Percentiles rank a stretch among this genome's conserved stretches.
phyloP scores from a whole-genome alignment of 2,888 invertebrate species.

The Eupithecia dodoneata region DNA sequence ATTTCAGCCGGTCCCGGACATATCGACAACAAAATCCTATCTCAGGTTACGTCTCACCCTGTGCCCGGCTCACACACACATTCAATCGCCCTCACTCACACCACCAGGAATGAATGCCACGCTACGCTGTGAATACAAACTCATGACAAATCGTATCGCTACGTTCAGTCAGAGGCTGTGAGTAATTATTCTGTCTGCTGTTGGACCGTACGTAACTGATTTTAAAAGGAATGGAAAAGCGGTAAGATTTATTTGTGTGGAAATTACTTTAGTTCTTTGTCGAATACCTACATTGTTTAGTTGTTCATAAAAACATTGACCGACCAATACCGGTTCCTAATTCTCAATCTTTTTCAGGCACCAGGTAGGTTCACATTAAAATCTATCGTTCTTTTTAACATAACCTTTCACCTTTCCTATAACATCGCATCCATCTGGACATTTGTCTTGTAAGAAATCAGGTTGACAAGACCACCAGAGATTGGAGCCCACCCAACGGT shows the following conservation, averaged over 20 bases:
- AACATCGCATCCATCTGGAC: no score
- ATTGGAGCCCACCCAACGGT: no score
- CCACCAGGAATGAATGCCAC: slow-evolving; percentile 9
- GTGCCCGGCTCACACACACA: neutral
- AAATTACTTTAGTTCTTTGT: neutral
- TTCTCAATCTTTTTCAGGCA: no score
- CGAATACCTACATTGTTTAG: no score
- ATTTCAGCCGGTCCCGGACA: neutral
- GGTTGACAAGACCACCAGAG: no score
- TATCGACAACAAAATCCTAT: slow-evolving; percentile 21
- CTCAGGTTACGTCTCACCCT: slow-evolving; percentile 24
- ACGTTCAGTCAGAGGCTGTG: slow-evolving; percentile 23
- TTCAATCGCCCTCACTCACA: slow-evolving; percentile 22
- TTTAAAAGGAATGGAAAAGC: slow-evolving; percentile 10
- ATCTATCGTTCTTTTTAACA: no score
- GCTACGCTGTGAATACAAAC: slow-evolving; percentile 30
- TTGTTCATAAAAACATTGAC: no score
- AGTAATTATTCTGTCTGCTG: slow-evolving; percentile 35
- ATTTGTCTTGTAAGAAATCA: no score
- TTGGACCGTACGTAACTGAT: slow-evolving; percentile 22
- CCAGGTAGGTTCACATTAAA: no score
- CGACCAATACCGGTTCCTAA: no score
- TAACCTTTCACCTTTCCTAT: no score
- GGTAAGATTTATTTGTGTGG: slow-evolving; percentile 6
- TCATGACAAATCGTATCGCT: slow-evolving; percentile 34